Base-by-base conservation (phyloP, 2,888 invertebrate genomes). In the Kuschelorhynchus macadamiae region DNA sequence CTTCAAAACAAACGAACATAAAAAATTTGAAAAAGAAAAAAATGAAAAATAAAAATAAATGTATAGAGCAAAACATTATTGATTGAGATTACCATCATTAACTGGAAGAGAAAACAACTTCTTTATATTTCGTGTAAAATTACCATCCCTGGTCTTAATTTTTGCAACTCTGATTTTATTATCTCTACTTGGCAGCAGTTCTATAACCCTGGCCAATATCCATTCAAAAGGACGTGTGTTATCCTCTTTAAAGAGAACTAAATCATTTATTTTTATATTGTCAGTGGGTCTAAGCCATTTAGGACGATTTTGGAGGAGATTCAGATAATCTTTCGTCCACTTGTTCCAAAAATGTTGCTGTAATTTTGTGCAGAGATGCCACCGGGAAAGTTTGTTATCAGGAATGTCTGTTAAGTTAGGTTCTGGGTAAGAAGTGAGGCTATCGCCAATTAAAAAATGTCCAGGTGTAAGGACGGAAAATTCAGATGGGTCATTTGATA, bases 321-420 rank as follows among this genome's bases (percentile, higher is more conserved):
- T 25, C 7, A 25, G 7, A 25, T 25, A 25, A 25, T 64, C 64
- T 1, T 14, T 21, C 2, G 36, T 32, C 64, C 64, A 64, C 8
- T 17, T 16, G 39, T 55, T 56, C 56, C 64, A 64, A 42, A 64
- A 64, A 1, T 5, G 4, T 56, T 64, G 49, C 41, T 64, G 56
- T 7, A 57, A 18, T 9, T 64, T 25, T 16, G 49, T 9, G 39
- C 14, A n/a, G 25, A 41, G 33, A 18, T 57, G 41, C 36, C 32
- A 66, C 12, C 53, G 11, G 2, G 42, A 53, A 8, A 66, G 32
- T 20, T 44, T 32, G 21, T 61, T 66, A 20, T 12, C 9, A 17
- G 2, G 42, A 21, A 44, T 18, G 0, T 47, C 7, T 41, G 62
- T 55, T 16, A 52, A 9, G 42, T 68, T 33, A 16, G 50, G 49